These are phyloP conservation scores for Ochotona curzoniae DNA, from an alignment of 2,113 vertebrate genomes.

Conservation along the genomic window DNA sequence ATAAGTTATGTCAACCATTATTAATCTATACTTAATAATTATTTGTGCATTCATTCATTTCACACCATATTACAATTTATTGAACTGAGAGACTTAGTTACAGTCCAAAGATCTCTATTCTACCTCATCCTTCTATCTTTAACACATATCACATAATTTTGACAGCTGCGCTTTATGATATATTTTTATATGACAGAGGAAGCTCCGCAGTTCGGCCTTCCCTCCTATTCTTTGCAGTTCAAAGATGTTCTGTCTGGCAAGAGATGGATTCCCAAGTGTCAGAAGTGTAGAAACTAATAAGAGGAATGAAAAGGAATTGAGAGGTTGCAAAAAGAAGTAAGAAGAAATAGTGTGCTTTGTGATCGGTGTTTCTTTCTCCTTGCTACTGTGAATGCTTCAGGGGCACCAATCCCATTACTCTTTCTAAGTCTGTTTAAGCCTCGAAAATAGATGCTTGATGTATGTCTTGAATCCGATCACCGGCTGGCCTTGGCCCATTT, in stretches of 20 bases:
- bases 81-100: background rate
- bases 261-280: background rate
- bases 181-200: background rate
- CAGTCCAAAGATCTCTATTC: background rate
- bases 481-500: background rate
- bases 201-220: background rate
- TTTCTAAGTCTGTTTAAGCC: background rate
- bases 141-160: background rate
- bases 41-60: background rate
- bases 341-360: background rate
- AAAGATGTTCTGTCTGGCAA: background rate
- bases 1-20: background rate
- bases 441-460: background rate
- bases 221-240: background rate
- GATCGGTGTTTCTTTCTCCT: background rate
- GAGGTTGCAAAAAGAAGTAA: background rate
- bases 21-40: background rate
- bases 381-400: background rate
- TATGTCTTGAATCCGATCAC: background rate
- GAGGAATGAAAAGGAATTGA: background rate
- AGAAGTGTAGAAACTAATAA: background rate
- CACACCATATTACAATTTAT: background rate
- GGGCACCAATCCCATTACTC: background rate
- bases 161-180: background rate
- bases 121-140: background rate